Evolutionary conservation across 1,140 invertebrate species (phyloP).

Genomic region (Drosophila ambigua): DNA sequence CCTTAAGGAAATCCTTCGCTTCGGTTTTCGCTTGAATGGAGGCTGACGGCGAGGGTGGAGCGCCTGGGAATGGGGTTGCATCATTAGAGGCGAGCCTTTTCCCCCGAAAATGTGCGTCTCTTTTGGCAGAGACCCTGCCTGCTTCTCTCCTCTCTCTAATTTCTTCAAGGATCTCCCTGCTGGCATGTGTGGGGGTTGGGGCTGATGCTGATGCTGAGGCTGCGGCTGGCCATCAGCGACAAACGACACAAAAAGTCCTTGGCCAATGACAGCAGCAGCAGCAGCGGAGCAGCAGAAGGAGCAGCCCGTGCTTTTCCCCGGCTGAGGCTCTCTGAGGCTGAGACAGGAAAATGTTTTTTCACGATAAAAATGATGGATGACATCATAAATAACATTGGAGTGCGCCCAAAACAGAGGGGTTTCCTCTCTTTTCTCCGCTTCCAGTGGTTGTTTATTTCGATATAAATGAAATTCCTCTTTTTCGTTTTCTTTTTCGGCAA

Average conservation of each 20-base stretch:
- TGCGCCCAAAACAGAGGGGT: conserved; percentile 81
- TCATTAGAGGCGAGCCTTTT: conserved; percentile 72
- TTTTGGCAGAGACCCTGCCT: conserved; percentile 63
- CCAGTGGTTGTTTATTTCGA: conserved; percentile 84
- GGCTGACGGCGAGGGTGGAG: conserved; percentile 37
- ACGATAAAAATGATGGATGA: conserved; percentile 84
- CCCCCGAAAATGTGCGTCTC: conserved; percentile 73
- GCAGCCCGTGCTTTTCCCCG: conserved; percentile 23
- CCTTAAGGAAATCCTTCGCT: conserved; percentile 32
- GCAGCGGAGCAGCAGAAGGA: conserved; percentile 38
- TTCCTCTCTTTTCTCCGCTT: conserved; percentile 2
- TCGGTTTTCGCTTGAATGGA: conserved; percentile 69
- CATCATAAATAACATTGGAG: conserved; percentile 83
- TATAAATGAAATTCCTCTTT: conserved; percentile 82
- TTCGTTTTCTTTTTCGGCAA: conserved; percentile 64
- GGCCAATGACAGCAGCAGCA: conserved; percentile 70
- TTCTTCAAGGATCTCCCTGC: conserved; percentile 64
- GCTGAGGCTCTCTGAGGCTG: conserved; percentile 64
- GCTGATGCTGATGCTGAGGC: neutral
- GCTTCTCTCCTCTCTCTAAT: conserved; percentile 62
- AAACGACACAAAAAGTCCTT: conserved; percentile 80
- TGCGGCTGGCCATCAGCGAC: conserved; percentile 59
- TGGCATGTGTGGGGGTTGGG: conserved; percentile 53
- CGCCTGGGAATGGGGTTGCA: conserved; percentile 53
- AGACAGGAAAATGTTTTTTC: conserved; percentile 84